A percentile compares a stretch with the other conserved stretches of the same genome.
These are phyloP conservation scores for Entomobrya multifasciata DNA, from an alignment of 2,888 invertebrate species.

Conservation along the genomic window DNA sequence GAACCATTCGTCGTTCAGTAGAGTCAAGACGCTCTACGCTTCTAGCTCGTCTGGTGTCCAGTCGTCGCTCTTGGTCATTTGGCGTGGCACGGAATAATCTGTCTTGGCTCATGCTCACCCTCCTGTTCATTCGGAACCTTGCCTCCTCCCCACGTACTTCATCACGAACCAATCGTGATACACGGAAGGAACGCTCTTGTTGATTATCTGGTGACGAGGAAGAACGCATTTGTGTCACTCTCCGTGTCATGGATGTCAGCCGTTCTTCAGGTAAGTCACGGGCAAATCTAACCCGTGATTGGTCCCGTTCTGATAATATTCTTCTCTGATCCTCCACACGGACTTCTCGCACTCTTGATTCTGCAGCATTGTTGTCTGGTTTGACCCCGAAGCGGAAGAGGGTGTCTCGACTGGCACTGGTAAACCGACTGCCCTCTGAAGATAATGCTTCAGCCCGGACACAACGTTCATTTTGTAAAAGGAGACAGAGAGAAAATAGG, in stretches of 20 bases:
- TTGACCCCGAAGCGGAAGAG: conserved; percentile 10
- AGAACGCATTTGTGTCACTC: neutral
- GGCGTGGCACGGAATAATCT: conserved; percentile 13
- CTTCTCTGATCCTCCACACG: conserved; percentile 51
- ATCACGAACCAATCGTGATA: conserved; percentile 45
- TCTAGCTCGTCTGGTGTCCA: conserved; percentile 21
- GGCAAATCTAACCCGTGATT: conserved; percentile 32
- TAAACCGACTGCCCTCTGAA: conserved; percentile 1
- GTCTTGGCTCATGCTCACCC: conserved; percentile 19
- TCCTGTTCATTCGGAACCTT: conserved; percentile 12
- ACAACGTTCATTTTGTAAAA: conserved; percentile 67
- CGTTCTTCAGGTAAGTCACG: conserved; percentile 64
- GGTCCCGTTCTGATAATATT: conserved; percentile 1
- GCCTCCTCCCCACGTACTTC: conserved; percentile 35
- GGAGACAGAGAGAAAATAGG: conserved; percentile 68
- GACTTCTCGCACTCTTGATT: conserved; percentile 26
- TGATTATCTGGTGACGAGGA: neutral
- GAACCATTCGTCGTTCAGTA: conserved; percentile 47
- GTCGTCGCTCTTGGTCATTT: conserved; percentile 43
- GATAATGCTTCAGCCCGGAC: conserved; percentile 71
- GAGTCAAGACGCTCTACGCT: conserved; percentile 22
- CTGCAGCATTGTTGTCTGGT: conserved; percentile 3
- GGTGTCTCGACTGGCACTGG: conserved; percentile 39
- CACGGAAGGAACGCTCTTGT: conserved; percentile 47
- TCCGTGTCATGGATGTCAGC: conserved; percentile 45